These are phyloP conservation scores for Candidula unifasciata DNA, from an alignment of 2,888 invertebrate genomes.

Conservation along the genomic window DNA sequence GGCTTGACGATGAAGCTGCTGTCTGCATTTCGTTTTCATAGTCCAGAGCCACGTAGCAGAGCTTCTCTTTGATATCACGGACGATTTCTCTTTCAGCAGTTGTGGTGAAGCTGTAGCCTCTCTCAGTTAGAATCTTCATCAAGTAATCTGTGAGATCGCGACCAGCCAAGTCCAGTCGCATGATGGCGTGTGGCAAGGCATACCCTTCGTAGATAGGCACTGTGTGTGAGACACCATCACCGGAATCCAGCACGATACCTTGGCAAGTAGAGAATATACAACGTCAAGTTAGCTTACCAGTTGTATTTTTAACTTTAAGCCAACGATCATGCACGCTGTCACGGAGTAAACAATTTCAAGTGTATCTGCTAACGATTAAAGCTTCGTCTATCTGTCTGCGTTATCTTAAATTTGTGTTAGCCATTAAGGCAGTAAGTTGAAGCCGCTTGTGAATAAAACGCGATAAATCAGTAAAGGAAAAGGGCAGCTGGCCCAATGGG, in stretches of 20 bases:
- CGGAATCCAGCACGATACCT: slow-evolving; percentile 94
- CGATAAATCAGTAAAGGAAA: no score
- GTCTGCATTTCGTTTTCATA: slow-evolving; percentile 92
- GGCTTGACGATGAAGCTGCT: slow-evolving; percentile 89
- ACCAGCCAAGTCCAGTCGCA: slow-evolving; percentile 67
- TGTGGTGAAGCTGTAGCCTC: slow-evolving; percentile 75
- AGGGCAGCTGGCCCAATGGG: no score
- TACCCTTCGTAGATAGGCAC: slow-evolving; percentile 83
- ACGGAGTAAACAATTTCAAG: no score
- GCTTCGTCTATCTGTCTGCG: no score
- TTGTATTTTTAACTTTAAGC: not conserved
- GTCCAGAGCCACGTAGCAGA: slow-evolving; percentile 89
- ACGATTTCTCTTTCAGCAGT: slow-evolving; percentile 95
- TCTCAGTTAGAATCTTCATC: slow-evolving; percentile 80
- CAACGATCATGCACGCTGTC: no score
- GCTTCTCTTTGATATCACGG: slow-evolving; percentile 95
- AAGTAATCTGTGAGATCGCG: slow-evolving; percentile 70
- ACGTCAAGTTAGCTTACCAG: not conserved
- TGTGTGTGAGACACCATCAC: slow-evolving; percentile 96
- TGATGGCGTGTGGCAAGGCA: slow-evolving; percentile 68
- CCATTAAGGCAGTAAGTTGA: no score
- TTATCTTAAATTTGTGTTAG: no score
- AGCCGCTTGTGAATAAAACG: no score
- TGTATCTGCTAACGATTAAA: no score
- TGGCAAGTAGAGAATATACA: not conserved